Evolutionary conservation across 2,888 invertebrate species (phyloP).

Genomic region (Agonopterix alstromeriana): DNA sequence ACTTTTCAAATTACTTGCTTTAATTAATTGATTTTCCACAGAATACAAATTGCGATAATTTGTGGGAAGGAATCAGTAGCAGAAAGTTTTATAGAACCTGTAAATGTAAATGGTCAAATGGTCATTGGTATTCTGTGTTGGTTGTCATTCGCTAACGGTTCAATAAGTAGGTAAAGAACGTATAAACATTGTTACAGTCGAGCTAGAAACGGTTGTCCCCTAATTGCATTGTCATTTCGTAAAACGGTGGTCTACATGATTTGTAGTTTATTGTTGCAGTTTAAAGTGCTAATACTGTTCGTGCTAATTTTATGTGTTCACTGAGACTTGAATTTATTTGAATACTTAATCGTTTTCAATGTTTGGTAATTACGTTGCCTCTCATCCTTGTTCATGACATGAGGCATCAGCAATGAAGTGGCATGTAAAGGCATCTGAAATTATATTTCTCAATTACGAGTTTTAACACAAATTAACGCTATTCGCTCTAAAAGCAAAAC

Average conservation of each 20-base stretch:
- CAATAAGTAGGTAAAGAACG: conserved; percentile 18
- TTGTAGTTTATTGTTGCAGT: neutral
- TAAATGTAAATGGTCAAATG: conserved; percentile 10
- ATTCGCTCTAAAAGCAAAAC: conserved; percentile 20
- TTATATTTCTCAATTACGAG: neutral
- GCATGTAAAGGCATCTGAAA: too few species aligned
- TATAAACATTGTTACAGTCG: conserved; percentile 9
- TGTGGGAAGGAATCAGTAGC: conserved; percentile 6
- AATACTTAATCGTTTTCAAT: too few species aligned
- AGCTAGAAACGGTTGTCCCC: conserved; percentile 6
- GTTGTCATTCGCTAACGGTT: conserved; percentile 20
- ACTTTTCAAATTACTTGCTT: neutral
- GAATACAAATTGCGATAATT: conserved; percentile 2
- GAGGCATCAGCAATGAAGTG: too few species aligned
- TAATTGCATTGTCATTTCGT: conserved; percentile 5
- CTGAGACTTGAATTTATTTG: too few species aligned
- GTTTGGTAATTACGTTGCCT: too few species aligned
- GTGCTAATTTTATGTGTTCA: too few species aligned
- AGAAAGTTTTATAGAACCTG: conserved; percentile 7
- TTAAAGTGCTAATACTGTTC: neutral
- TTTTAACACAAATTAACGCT: conserved; percentile 6
- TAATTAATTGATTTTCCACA: conserved; percentile 3
- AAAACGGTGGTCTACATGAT: neutral
- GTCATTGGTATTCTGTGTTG: conserved; percentile 26
- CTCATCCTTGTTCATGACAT: too few species aligned